Conservation (phyloP, 1,140 invertebrate species). For the Galleria mellonella region DNA sequence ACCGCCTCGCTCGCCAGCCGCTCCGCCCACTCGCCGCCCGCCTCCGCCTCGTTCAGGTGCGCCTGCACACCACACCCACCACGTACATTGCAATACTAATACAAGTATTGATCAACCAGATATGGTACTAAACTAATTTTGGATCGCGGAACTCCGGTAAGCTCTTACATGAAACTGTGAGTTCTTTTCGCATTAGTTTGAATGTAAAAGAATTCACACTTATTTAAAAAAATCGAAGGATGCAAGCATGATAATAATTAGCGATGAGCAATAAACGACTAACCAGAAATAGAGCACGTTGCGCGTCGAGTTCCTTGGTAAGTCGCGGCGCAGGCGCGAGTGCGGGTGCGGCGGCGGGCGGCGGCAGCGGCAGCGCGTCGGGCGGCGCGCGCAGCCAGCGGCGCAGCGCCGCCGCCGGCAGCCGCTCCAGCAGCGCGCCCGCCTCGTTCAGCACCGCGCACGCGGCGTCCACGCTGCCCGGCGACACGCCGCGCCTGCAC, state of each 20-base stretch:
- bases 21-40: constrained; percentile 92
- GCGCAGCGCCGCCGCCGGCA: constrained; percentile 86
- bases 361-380: constrained; percentile 88
- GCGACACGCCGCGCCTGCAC: constrained; percentile 84
- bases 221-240: not conserved
- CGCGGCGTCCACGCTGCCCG: constrained; percentile 94
- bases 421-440: constrained; percentile 89
- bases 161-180: not conserved
- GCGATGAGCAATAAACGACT: constrained; percentile 16
- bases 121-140: not conserved
- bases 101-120: not conserved
- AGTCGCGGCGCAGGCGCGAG: constrained; percentile 86
- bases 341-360: constrained; percentile 88
- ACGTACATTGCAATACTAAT: not conserved
- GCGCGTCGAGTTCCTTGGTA: constrained; percentile 88
- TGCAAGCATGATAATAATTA: not conserved
- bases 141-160: not conserved
- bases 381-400: constrained; percentile 87
- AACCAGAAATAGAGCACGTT: constrained; percentile 82
- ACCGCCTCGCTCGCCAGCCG: constrained; percentile 40
- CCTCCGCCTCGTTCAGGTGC: constrained; percentile 95
- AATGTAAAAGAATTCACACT: not conserved
- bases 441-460: constrained; percentile 98
- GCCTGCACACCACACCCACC: constrained; percentile 70
- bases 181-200: not conserved